Evolutionary conservation across 2,113 vertebrate species (phyloP), one percentile per base, ranked within the genome.

Genomic region (Platycercus adscitus): DNA sequence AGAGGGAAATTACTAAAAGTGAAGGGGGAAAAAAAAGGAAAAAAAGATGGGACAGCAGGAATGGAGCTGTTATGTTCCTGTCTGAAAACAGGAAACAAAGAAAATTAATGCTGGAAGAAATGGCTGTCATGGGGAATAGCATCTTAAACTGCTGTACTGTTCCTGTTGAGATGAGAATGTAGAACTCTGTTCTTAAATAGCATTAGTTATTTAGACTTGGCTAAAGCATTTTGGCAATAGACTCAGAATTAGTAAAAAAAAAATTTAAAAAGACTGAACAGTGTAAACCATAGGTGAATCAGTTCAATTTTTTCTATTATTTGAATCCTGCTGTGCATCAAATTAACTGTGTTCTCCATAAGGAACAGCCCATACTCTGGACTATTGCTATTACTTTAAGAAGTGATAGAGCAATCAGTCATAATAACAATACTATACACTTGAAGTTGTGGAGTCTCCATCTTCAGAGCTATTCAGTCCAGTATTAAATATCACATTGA

Each of bases 321-420:
- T 91, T 91, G 52, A 91, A 93, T 91, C 86, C 91, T 69, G 73
- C 89, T 92, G 89, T 93, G 91, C 83, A 84, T 92, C 64, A 81
- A 39, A 91, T 91, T 89, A 95, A 89, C 93, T 97, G 94, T 87
- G 91, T 95, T 97, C 94, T 95, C 95, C 96, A 93, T 92, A 97
- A 96, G 77, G 89, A 97, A 95, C 95, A 96, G 95, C 95, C 43
- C 96, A 94, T 92, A 78, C 43, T 91, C 84, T 87, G 33, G 19
- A 95, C 61, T 85, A 60, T 24, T 66, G 23, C 13, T 56, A 25
- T 72, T 65, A 37, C 17, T 88, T 29, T 71, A 71, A 58, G 55
- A 95, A 81, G 65, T 79, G n/a, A 78, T 60, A 71, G 80, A 84
- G 91, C 60, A 7, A 61, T 52, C 8, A 4, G 28, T 68, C 23